Conservation (phyloP, 2,113 vertebrate genomes). For the Thalassarche chlororhynchos region DNA sequence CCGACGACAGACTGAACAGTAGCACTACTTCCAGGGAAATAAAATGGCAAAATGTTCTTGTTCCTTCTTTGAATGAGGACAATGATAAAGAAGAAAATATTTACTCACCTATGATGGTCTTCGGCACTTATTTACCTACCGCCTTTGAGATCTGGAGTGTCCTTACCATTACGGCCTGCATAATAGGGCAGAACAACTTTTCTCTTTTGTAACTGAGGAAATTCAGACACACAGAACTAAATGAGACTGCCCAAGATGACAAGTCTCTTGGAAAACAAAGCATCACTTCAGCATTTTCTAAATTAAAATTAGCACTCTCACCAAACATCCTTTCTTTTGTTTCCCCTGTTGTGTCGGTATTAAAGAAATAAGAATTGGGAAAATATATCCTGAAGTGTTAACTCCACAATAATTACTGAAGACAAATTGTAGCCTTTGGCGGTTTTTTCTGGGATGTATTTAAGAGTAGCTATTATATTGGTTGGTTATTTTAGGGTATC, state of each 20-base stretch:
- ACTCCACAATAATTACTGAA: not conserved
- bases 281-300: not conserved
- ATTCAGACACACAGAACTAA: not conserved
- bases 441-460: not conserved
- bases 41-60: not conserved
- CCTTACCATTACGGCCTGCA: not conserved
- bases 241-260: not conserved
- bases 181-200: not conserved
- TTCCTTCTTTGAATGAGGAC: not conserved
- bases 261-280: not conserved
- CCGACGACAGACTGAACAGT: fast-evolving
- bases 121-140: not conserved
- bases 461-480: not conserved
- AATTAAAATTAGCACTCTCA: not conserved
- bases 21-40: not conserved
- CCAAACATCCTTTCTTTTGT: not conserved
- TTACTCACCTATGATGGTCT: not conserved
- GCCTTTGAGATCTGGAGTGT: not conserved
- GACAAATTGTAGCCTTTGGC: not conserved
- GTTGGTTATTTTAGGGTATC: not conserved
- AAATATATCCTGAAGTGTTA: not conserved
- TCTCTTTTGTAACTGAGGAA: not conserved
- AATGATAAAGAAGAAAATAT: not conserved
- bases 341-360: not conserved
- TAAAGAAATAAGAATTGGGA: not conserved